Percentiles rank a stretch among this genome's conserved stretches.
These are phyloP conservation scores for Anthrax anthrax DNA, from an alignment of 2,888 invertebrate genomes.

Conservation along the genomic window DNA sequence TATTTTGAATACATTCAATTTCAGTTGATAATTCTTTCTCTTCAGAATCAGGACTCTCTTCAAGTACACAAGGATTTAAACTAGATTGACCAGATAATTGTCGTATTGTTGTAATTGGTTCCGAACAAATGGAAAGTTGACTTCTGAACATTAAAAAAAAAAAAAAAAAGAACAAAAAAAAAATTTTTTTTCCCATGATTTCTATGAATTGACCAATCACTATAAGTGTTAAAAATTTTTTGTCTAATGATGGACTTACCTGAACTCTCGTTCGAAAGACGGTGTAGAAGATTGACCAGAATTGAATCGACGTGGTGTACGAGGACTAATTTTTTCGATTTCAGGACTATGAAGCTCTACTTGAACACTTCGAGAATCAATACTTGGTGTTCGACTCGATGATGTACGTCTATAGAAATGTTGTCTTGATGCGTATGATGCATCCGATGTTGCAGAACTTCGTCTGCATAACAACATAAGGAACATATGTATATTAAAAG, in stretches of 20 bases:
- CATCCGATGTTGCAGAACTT: slow-evolving; percentile 31
- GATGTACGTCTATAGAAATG: slow-evolving; percentile 25
- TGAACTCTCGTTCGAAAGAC: slow-evolving; percentile 32
- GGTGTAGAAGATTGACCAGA: slow-evolving; percentile 31
- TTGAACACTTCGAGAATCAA: slow-evolving; percentile 31
- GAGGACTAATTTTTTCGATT: slow-evolving; percentile 24
- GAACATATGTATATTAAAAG: background rate
- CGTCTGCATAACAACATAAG: slow-evolving; percentile 13
- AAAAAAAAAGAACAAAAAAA: background rate
- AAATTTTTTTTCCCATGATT: too few species aligned
- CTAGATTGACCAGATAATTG: slow-evolving; percentile 33
- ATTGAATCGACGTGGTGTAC: slow-evolving; percentile 28
- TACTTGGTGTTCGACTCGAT: slow-evolving; percentile 31
- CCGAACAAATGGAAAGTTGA: slow-evolving; percentile 33
- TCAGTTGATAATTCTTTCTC: slow-evolving; percentile 9
- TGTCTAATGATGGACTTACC: too few species aligned
- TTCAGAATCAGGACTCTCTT: slow-evolving; percentile 22
- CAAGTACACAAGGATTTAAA: slow-evolving; percentile 31
- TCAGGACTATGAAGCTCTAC: slow-evolving; percentile 33
- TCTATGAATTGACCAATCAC: too few species aligned
- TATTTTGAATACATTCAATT: background rate
- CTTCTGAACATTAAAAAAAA: slow-evolving; percentile 15
- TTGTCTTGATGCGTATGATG: slow-evolving; percentile 26
- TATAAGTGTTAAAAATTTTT: too few species aligned
- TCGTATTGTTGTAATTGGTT: slow-evolving; percentile 23